Conservation (phyloP, 2,888 invertebrate genomes). For the Drosophila subsilvestris region DNA sequence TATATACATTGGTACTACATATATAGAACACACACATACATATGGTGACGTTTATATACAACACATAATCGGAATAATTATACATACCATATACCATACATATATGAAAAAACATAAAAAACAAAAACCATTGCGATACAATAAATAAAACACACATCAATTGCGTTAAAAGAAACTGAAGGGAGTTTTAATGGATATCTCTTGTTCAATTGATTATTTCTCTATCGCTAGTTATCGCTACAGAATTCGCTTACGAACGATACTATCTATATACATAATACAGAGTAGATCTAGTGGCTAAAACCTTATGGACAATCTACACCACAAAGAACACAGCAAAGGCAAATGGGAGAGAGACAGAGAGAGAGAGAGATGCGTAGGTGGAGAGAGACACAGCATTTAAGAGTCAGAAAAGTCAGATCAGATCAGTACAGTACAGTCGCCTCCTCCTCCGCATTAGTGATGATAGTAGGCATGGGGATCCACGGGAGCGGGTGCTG, state of each 20-base stretch:
- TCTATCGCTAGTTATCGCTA: slow-evolving; percentile 41
- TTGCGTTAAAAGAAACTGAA: slow-evolving; percentile 48
- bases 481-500: slow-evolving; percentile 61
- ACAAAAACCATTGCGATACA: slow-evolving; percentile 60
- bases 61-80: slow-evolving; percentile 68
- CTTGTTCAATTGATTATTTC: slow-evolving; percentile 41
- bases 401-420: slow-evolving; percentile 21
- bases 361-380: neutral
- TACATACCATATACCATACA: slow-evolving; percentile 60
- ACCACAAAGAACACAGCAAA: slow-evolving; percentile 59
- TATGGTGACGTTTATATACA: slow-evolving; percentile 62
- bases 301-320: slow-evolving; percentile 41
- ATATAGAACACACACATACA: slow-evolving; percentile 33
- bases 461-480: slow-evolving; percentile 77
- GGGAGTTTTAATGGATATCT: neutral
- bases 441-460: slow-evolving; percentile 50
- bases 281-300: slow-evolving; percentile 14
- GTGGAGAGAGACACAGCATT: slow-evolving; percentile 39
- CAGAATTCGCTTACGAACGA: slow-evolving; percentile 59
- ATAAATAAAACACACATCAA: slow-evolving; percentile 61
- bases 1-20: slow-evolving; percentile 41
- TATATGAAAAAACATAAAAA: slow-evolving; percentile 51
- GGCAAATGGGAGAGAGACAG: neutral
- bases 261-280: slow-evolving; percentile 63
- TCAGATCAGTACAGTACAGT: slow-evolving; percentile 15